Evolutionary conservation across 2,888 invertebrate genomes (phyloP), one percentile per base, ranked within the genome.

Genomic region (Corbicula japonica): DNA sequence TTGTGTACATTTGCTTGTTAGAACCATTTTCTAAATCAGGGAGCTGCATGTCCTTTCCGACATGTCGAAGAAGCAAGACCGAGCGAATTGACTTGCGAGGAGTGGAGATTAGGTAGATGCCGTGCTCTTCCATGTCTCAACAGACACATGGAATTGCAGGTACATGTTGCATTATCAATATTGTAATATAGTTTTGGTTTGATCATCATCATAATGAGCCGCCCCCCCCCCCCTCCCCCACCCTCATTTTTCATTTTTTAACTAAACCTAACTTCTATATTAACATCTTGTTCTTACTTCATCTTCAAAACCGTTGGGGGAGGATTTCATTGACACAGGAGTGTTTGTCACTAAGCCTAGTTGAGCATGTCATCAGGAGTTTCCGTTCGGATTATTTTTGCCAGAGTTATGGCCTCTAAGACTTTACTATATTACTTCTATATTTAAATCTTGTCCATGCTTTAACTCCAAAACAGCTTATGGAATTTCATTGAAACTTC

Each of bases 81-180:
- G 46, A 96, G 96, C 92, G 97, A 97, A 94, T 96, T 96, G 1
- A 96, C 96, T 93, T 97, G 97, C 93, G 94, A 95, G 12, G 95
- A 96, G 84, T 97, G 97, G 97, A 96, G 96, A 92, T 96, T 96
- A 93, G 97, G 97, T 86, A 96, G 96, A 92, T 97, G 97, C 92
- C 94, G 95, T 46, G 96, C 89, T 35, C 81, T 96, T 90, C 95
- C 96, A 87, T 97, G 97, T 94, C 96, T 96, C 92, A 96, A 96
- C 90, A 95, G 97, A 89, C 97, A 97, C 93, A 56, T 58, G 44
- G 80, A 83, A 62, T 60, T 48, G n/a, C 66, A 66, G 66, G 66
- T 66, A 41, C 26, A 15, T 52, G 15, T 15, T n/a, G 21, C 15
- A 48, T 48, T n/a, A 48, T 18, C 41, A 12, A 15, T 38, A 15